Evolutionary conservation across 1,140 invertebrate species (phyloP), one percentile per base, ranked within the genome.

Genomic region (Muscidifurax raptorellus): DNA sequence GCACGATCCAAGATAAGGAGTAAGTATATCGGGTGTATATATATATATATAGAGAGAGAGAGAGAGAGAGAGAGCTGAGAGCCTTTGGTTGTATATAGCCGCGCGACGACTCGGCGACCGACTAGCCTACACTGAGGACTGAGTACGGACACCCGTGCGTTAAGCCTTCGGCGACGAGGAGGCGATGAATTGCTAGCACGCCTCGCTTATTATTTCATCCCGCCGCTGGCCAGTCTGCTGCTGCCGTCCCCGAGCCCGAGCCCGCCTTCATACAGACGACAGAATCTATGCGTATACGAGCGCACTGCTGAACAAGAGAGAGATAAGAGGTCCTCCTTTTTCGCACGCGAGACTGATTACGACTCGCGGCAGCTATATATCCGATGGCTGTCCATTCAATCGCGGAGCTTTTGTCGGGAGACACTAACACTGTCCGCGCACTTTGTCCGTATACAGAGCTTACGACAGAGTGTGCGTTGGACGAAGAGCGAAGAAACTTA

Each of bases 111-210:
- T 88, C 86, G 87, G 89, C 90, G 90, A 89, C 92, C 92, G 92
- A 91, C 92, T 93, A 93, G 92, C 90, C 91, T 93, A 90, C 92
- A 93, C 92, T 93, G 92, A 93, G 91, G 90, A 91, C 92, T 93
- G 91, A 93, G 92, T 88, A 86, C 92, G 92, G 92, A 91, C 85
- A 86, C 30, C 81, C 32, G 52, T 74, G 67, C 87, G 66, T 86
- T 87, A 81, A 86, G 77, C 66, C 69, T 75, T 79, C 86, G 86
- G 25, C 72, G 77, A 30, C 30, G 13, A 52, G 28, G 86, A 79
- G 80, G 88, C 77, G 88, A 88, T 84, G 77, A 88, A 85, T 89
- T 47, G 86, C 82, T 64, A 84, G 78, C 80, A 81, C 75, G 85
- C 86, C 80, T 87, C 79, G 88, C 12, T 71, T 67, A 80, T 90